These are phyloP conservation scores for Galerucella pusilla DNA, from an alignment of 2,888 invertebrate species.

Conservation along the genomic window DNA sequence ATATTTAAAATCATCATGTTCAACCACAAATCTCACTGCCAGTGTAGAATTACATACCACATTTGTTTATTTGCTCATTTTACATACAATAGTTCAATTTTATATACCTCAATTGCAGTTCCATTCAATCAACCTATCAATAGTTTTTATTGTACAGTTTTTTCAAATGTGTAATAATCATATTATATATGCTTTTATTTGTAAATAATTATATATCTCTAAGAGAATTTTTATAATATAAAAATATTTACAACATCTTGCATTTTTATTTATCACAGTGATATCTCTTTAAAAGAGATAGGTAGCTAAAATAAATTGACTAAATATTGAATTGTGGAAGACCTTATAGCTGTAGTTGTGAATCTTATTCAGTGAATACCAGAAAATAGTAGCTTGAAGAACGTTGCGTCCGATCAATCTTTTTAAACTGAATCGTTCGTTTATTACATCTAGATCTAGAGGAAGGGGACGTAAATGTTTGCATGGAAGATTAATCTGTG, in stretches of 20 bases:
- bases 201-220: conserved; percentile 49
- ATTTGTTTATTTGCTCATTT: conserved; percentile 44
- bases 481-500: too few relatives aligned
- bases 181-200: conserved; percentile 50
- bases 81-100: conserved; percentile 49
- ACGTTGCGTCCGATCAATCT: too few relatives aligned
- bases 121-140: conserved; percentile 44
- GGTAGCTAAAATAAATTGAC: too few relatives aligned
- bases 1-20: conserved; percentile 22
- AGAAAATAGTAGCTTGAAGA: neutral
- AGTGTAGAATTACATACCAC: conserved; percentile 28
- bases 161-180: conserved; percentile 43
- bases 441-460: too few relatives aligned
- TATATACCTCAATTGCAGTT: conserved; percentile 51
- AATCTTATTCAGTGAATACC: neutral
- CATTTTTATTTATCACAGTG: conserved; percentile 11
- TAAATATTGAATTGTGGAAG: too few relatives aligned
- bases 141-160: conserved; percentile 48
- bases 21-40: conserved; percentile 47
- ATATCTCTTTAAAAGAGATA: too few relatives aligned
- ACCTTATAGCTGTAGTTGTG: neutral
- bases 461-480: too few relatives aligned
- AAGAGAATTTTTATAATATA: conserved; percentile 51
- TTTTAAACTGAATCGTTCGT: too few relatives aligned
- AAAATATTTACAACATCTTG: conserved; percentile 41